phyloP scores from a whole-genome alignment of 2,797 vertebrate genomes.

The Amazona finschi region DNA sequence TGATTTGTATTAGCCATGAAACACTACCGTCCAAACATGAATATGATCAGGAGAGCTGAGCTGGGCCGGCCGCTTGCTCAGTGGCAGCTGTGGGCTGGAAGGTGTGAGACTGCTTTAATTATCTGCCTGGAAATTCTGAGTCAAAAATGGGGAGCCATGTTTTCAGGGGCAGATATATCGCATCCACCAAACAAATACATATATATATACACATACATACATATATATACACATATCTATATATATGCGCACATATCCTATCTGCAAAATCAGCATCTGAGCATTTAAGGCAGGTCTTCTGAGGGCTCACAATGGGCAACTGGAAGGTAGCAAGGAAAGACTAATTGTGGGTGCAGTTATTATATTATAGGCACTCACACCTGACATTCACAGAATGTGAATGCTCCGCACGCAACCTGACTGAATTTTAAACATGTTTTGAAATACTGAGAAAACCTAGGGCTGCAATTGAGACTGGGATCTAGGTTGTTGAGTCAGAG shows the following conservation, averaged over 20 bases:
- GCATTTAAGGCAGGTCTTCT: background rate
- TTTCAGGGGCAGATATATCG: background rate
- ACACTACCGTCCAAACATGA: background rate
- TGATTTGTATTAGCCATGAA: constrained; percentile 59
- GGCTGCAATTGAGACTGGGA: background rate
- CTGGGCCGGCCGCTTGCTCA: background rate
- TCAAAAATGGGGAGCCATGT: background rate
- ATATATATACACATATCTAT: background rate
- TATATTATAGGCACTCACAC: background rate
- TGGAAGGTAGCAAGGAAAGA: background rate
- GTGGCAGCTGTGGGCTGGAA: constrained; percentile 47
- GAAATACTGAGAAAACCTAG: background rate
- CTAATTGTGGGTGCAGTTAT: background rate
- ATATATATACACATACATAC: background rate
- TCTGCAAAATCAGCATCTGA: background rate
- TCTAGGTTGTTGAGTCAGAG: background rate
- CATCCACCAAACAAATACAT: background rate
- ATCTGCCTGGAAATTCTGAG: constrained; percentile 26
- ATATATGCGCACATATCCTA: background rate
- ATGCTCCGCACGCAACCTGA: background rate
- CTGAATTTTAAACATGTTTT: background rate
- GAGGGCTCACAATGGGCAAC: background rate
- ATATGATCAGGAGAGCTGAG: background rate
- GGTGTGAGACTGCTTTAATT: constrained; percentile 60
- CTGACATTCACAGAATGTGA: background rate